Evolutionary conservation across 2,113 vertebrate species (phyloP), one percentile per base, ranked within the genome.

Genomic region (Zosterops pallidus): DNA sequence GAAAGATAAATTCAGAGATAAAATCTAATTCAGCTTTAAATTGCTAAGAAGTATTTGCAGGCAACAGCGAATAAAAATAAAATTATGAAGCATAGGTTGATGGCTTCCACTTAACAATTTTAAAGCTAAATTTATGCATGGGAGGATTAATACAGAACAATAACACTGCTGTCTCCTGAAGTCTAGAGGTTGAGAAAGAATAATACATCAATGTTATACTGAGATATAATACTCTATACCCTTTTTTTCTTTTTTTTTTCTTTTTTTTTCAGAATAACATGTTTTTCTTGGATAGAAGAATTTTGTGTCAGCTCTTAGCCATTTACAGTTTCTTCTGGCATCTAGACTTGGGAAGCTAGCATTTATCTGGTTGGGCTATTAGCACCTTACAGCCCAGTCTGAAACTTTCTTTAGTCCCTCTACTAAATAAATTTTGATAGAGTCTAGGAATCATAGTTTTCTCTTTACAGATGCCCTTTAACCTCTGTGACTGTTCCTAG

Each of bases 301-400:
- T 72, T 83, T 82, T 89, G 25, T 93, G 50, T 97, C 75, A 89
- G 79, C 90, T 96, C 49, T 91, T 95, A 49, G 81, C 78, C 56
- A 42, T 83, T 96, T 97, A 91, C 62, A 96, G 84, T 97, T 96
- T 96, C 88, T 97, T 95, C 77, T 97, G 97, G 95, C 94, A 93
- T 92, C 74, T 77, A 81, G 65, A 82, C 92, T 95, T 92, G 84
- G 89, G 96, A 97, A 89, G 90, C 91, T 97, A 96, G 95, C 90
- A 96, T 95, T 97, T 97, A 97, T 98, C 97, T 97, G 87, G 79
- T 79, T 25, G 22, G 92, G 90, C 84, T 82, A 93, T 97, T 96
- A 97, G 93, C 97, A 97, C 94, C 83, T 97, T 93, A 92, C 81
- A 94, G 92, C 85, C 87, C 63, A 53, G 91, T 82, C 93, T 76